phyloP scores from a whole-genome alignment of 2,888 invertebrate species.

The Netelia virgata region DNA sequence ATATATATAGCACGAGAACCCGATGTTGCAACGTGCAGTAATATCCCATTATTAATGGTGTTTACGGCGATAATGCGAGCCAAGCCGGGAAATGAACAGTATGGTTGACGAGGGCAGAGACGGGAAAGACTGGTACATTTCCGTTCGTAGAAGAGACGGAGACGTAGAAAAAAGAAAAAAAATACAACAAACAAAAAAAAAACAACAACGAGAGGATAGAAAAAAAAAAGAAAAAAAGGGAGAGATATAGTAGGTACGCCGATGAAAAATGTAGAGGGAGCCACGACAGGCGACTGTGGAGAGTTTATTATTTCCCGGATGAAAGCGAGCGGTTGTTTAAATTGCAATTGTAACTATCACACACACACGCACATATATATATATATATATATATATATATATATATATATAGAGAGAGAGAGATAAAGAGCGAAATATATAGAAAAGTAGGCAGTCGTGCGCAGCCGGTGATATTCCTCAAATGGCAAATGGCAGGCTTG shows the following conservation, averaged over 20 bases:
- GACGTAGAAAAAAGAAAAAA: too few species aligned
- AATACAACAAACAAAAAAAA: too few species aligned
- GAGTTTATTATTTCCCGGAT: slow-evolving; percentile 59
- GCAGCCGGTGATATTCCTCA: slow-evolving; percentile 75
- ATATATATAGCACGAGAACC: too few species aligned
- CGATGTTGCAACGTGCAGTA: not conserved
- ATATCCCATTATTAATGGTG: not conserved
- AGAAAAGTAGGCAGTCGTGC: slow-evolving; percentile 7
- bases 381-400: too few species aligned
- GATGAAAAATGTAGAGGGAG: not conserved
- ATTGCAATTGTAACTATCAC: slow-evolving; percentile 45
- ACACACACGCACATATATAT: not conserved
- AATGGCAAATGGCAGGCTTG: slow-evolving; percentile 81
- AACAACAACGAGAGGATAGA: not conserved
- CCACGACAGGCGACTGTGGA: slow-evolving; percentile 9
- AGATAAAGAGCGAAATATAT: not conserved
- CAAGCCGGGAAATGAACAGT: not conserved
- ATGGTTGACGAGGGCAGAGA: not conserved
- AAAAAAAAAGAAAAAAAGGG: not conserved
- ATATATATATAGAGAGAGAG: too few species aligned
- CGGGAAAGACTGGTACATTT: slow-evolving; percentile 24
- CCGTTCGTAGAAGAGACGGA: slow-evolving; percentile 17
- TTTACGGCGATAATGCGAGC: slow-evolving; percentile 22
- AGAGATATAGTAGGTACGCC: not conserved
- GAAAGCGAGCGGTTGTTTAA: slow-evolving; percentile 47